Evolutionary conservation across 1,140 invertebrate species (phyloP).

Genomic region (Drosophila nikananu): DNA sequence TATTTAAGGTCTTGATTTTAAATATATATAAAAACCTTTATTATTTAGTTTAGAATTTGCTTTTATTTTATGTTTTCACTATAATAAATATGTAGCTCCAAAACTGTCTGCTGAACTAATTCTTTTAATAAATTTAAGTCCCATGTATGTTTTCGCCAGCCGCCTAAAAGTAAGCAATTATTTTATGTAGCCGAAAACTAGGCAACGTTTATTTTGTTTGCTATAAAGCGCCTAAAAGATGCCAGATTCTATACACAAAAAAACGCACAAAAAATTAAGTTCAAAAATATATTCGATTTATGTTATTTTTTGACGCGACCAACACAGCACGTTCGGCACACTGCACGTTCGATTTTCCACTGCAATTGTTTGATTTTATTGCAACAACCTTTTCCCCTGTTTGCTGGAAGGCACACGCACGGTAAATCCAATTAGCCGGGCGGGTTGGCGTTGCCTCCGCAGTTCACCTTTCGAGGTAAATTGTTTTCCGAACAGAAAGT

Average conservation of each 20-base stretch:
- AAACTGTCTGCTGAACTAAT: no score
- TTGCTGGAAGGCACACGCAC: constrained; percentile 68
- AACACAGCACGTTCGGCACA: constrained; percentile 69
- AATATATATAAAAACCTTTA: no score
- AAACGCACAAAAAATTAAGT: neutral
- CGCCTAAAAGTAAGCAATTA: constrained; percentile 16
- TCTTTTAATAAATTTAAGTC: neutral
- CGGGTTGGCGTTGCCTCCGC: constrained; percentile 8
- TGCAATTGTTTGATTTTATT: constrained; percentile 81
- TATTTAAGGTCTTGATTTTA: no score
- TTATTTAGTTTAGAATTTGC: no score
- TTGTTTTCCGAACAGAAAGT: constrained; percentile 61
- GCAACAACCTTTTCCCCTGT: constrained; percentile 63
- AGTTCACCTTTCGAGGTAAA: constrained; percentile 58
- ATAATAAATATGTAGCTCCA: no score
- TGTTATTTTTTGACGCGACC: constrained; percentile 35
- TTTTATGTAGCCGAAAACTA: constrained; percentile 32
- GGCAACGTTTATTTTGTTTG: constrained; percentile 5
- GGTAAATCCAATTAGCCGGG: constrained; percentile 71
- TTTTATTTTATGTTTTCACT: no score
- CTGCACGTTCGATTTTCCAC: constrained; percentile 78
- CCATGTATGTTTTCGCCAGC: neutral
- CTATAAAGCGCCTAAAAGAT: constrained; percentile 20
- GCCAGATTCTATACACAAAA: constrained; percentile 9
- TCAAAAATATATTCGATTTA: constrained; percentile 7